These are phyloP conservation scores for Nyctereutes procyonoides DNA, from an alignment of 2,113 vertebrate genomes.

Conservation along the genomic window DNA sequence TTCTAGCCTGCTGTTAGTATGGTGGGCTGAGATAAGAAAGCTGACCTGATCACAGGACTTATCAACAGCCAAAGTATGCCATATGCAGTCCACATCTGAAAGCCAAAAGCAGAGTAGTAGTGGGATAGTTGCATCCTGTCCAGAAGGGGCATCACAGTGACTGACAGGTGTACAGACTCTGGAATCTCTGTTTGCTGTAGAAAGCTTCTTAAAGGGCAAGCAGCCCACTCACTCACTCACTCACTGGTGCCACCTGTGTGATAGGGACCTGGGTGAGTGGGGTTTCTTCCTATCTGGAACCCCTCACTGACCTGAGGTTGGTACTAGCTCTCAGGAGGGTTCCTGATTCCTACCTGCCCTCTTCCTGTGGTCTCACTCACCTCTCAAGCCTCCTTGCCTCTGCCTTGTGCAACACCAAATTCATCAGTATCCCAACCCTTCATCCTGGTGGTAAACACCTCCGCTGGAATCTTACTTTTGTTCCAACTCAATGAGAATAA, in stretches of 20 bases:
- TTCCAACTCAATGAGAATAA: constrained; percentile 59
- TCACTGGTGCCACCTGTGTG: background rate
- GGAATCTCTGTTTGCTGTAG: background rate
- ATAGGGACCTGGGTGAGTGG: background rate
- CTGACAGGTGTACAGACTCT: background rate
- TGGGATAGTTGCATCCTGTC: background rate
- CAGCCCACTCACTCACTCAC: background rate
- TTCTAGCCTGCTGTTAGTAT: background rate
- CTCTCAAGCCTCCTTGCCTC: background rate
- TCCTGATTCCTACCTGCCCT: background rate
- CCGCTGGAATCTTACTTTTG: background rate
- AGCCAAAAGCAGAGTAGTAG: background rate
- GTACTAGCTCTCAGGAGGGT: background rate
- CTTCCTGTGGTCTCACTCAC: background rate
- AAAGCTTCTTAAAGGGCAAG: background rate
- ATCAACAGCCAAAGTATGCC: background rate
- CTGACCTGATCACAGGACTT: background rate
- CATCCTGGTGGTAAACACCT: constrained; percentile 9
- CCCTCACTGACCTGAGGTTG: background rate
- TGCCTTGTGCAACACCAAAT: background rate
- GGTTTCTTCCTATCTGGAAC: background rate
- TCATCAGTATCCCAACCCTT: background rate
- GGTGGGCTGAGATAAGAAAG: background rate
- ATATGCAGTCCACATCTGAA: background rate
- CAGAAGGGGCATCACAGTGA: background rate